phyloP scores from a whole-genome alignment of 2,797 vertebrate genomes.

The Gymnopithys bicolor region DNA sequence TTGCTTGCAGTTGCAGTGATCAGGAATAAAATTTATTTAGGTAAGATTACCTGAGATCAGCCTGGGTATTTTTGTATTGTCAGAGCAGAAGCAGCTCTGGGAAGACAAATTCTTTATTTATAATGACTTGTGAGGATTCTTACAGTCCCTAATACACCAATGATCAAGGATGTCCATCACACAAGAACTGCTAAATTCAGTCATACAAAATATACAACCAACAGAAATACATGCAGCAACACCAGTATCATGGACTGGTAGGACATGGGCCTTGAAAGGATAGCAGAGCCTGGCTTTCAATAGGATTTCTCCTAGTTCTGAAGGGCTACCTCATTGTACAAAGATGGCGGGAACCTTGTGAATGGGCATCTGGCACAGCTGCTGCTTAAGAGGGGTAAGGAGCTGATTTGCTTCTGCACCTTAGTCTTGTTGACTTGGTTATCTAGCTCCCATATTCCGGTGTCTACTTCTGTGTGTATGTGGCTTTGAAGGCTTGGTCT shows the following conservation, averaged over 20 bases:
- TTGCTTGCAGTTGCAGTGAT: background rate
- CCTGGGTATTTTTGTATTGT: background rate
- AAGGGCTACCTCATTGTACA: background rate
- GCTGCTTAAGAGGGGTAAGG: background rate
- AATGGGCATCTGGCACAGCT: rapidly evolving
- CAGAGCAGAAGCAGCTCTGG: background rate
- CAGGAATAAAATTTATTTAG: background rate
- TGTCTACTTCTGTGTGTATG: background rate
- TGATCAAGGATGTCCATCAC: background rate
- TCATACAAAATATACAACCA: background rate
- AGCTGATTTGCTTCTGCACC: background rate
- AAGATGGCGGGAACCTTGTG: background rate
- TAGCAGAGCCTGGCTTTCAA: background rate
- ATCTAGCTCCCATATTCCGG: background rate
- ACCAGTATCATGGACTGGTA: background rate
- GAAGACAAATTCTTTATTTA: background rate
- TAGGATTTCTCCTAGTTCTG: background rate
- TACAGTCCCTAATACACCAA: background rate
- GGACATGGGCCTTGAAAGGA: background rate
- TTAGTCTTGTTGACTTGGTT: background rate
- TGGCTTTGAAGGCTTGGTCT: background rate
- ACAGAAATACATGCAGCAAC: background rate
- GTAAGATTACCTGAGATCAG: background rate
- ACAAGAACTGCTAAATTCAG: background rate
- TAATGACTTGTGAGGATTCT: background rate